Evolutionary conservation across 1,140 invertebrate genomes (phyloP).

Genomic region (Drosophila kepulauana): DNA sequence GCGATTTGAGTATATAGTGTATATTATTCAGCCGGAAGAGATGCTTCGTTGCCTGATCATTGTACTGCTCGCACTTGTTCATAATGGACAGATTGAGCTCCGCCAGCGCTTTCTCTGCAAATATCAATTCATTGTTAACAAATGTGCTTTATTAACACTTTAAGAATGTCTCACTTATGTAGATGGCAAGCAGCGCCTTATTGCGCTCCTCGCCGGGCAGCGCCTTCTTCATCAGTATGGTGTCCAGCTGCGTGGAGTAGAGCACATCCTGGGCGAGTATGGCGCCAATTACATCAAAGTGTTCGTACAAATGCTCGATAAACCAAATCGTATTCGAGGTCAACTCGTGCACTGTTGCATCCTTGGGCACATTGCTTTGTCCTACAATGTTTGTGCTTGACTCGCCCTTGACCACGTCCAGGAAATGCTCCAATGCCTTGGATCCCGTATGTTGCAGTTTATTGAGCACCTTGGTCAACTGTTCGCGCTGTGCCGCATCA

Average conservation of each 20-base stretch:
- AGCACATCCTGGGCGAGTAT: slow-evolving; percentile 88
- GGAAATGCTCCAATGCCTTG: slow-evolving; percentile 96
- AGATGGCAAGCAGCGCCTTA: slow-evolving; percentile 90
- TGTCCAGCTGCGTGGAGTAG: slow-evolving; percentile 85
- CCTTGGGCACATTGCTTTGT: slow-evolving; percentile 89
- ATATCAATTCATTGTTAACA: background rate
- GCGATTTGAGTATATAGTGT: slow-evolving; percentile 95
- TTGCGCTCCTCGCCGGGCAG: slow-evolving; percentile 86
- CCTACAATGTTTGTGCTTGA: slow-evolving; percentile 90
- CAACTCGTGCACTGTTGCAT: slow-evolving; percentile 98
- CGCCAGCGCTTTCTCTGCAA: slow-evolving; percentile 92
- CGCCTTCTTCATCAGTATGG: slow-evolving; percentile 85
- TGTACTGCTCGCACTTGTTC: slow-evolving; percentile 94
- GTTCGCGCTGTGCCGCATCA: slow-evolving; percentile 89
- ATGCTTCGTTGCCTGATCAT: slow-evolving; percentile 92
- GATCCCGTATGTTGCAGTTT: slow-evolving; percentile 92
- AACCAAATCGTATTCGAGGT: slow-evolving; percentile 97
- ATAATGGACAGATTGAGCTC: slow-evolving; percentile 93
- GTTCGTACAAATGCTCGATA: slow-evolving; percentile 93
- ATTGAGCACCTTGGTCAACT: slow-evolving; percentile 90
- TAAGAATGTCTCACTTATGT: slow-evolving; percentile 88
- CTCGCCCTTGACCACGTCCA: slow-evolving; percentile 95
- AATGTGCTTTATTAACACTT: background rate
- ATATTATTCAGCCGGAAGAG: slow-evolving; percentile 94
- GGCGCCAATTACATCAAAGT: slow-evolving; percentile 90